Evolutionary conservation across 2,888 invertebrate species (phyloP).

Genomic region (Lamellibrachia columna): DNA sequence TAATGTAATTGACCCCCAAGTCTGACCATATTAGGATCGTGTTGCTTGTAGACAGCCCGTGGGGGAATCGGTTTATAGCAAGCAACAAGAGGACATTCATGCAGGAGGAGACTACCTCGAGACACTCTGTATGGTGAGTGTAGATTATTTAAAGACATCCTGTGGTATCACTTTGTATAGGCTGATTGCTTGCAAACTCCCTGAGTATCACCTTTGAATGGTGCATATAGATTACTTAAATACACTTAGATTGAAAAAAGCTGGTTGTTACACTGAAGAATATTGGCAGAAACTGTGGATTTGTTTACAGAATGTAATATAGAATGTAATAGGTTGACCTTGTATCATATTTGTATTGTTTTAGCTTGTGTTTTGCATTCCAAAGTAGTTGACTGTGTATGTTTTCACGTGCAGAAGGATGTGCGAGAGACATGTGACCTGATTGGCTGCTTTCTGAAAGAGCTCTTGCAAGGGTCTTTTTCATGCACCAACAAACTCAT

Average conservation of each 20-base stretch:
- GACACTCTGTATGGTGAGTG: not conserved
- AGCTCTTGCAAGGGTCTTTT: slow-evolving; percentile 23
- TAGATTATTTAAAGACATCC: not conserved
- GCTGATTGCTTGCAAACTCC: not conserved
- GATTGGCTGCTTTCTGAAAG: slow-evolving; percentile 19
- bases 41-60: not conserved
- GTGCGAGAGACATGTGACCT: slow-evolving; percentile 24
- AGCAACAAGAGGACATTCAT: not conserved
- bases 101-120: not conserved
- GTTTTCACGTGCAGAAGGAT: not conserved
- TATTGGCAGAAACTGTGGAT: no score
- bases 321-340: no score
- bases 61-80: not conserved
- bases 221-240: no score
- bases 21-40: no score
- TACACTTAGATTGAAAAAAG: no score
- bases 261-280: no score
- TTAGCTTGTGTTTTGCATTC: no score
- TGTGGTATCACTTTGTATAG: not conserved
- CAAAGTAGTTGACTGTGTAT: not conserved
- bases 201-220: no score
- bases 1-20: no score
- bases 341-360: not conserved
- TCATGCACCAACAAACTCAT: slow-evolving; percentile 21
- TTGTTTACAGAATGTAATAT: no score